Base-by-base conservation (phyloP, 2,888 invertebrate species). In the Microplitis deprimator region DNA sequence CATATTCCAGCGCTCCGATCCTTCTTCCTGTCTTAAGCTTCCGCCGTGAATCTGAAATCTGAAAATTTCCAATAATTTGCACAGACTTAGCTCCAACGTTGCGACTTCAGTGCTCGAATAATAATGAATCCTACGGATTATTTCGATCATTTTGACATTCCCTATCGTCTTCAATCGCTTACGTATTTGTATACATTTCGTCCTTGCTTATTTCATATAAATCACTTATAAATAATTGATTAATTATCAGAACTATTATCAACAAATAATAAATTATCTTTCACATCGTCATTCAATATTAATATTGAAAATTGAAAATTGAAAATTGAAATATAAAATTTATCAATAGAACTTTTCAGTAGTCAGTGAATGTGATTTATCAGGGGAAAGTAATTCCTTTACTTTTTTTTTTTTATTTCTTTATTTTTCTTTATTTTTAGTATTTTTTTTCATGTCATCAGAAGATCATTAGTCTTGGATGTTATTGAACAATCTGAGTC, bases 401-500 rank as follows among this genome's bases (percentile, higher is more conserved):
- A 13, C 10, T 50, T 13, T 8, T 65, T 81, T 81, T 78, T 76
- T 81, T 81, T 29, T 29, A 29, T 29, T 29, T 29, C 29, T 29
- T 29, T 29, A 29, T 29, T 29, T 29, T 29, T 29, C 29, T 3
- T 1, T 20, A 20, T 50, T 0, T 8, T 50, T 8, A 13, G 50
- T 50, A 50, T 8, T 65, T 81, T 81, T 78, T 76, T 81, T 81
- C 74, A 74, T 74, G 79, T 77, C 80, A 81, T 81, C 79, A 79
- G 80, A 79, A 77, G 79, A 76, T 81, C 80, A 77, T 80, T 77
- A 79, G 80, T 81, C 80, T 81, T 79, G 73, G 75, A 61, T 79
- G 78, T 79, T 81, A 81, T 80, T 81, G 80, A 78, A 68, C 79
- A 80, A 80, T 81, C 80, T 81, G 74, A 79, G 80, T 79, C 76